These are phyloP conservation scores for Stramonita haemastoma DNA, from an alignment of 2,888 invertebrate species.

Conservation along the genomic window DNA sequence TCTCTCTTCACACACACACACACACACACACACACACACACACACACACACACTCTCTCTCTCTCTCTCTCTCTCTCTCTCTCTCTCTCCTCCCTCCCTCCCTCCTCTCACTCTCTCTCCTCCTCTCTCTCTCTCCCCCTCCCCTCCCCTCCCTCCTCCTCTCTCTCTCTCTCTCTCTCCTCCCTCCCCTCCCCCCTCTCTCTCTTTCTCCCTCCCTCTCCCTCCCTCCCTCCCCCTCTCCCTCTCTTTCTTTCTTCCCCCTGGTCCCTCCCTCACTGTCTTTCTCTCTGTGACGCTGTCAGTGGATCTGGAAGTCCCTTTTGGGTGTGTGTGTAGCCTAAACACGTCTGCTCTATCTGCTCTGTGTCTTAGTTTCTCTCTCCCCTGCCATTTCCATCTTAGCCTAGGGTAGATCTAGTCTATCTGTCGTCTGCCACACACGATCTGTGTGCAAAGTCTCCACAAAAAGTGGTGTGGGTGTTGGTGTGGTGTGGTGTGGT, in stretches of 20 bases:
- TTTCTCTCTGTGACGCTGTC: neutral
- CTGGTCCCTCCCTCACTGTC: neutral
- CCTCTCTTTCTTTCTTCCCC: neutral
- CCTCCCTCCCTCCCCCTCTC: neutral
- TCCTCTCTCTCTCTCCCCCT: no score
- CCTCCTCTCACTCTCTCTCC: neutral
- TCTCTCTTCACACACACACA: no score
- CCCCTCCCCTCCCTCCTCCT: neutral
- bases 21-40: no score
- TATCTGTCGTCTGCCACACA: no score
- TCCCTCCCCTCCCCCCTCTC: neutral
- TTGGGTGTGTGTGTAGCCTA: neutral
- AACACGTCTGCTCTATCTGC: no score
- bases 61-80: conserved; percentile 1
- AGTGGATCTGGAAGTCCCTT: neutral
- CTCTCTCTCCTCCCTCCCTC: neutral
- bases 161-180: neutral
- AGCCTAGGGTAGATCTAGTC: no score
- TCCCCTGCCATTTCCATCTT: no score
- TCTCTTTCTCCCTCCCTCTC: neutral
- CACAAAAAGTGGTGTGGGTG: no score
- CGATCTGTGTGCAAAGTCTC: no score
- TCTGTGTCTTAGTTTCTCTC: no score
- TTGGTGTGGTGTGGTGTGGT: no score
- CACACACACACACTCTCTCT: no score